Evolutionary conservation across 1,140 invertebrate species (phyloP), one percentile per base, ranked within the genome.

Genomic region (Rhagoletis zephyria): DNA sequence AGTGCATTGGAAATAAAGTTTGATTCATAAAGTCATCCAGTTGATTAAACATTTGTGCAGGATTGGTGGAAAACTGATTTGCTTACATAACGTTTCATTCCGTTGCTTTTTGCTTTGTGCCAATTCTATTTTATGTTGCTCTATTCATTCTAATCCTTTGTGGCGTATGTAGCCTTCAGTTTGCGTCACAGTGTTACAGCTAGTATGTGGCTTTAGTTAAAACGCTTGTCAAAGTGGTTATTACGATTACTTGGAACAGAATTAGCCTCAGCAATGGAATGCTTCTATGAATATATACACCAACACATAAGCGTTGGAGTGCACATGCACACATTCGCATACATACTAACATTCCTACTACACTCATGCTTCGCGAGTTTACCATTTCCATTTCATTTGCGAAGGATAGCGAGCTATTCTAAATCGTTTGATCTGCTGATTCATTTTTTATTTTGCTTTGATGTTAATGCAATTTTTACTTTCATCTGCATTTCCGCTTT

Each of bases 31-130:
- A 74, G 40, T 16, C 67, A 48, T 48, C 5, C 42, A 74, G 10
- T 74, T 74, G 67, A 74, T 74, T 74, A 74, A 74, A 42, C 67
- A 74, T n/a, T 14, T 48, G 42, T n/a, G 45, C 45, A 74, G 16
- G 67, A 63, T 63, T 63, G 14, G 40, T 48, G 42, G 40, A 14
- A 74, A 74, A 74, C 42, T 6, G 42, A 45, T 70, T 3, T 4
- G 3, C 3, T 70, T 42, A 30, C 2, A 56, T 2, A 10, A 0
- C 51, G 10, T 56, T 56, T 10, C 10, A 56, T 2, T 30, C 30
- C 30, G 30, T 30, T 30, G 51, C 51, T 56, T 56, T 56, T 1
- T 5, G 0, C 51, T 56, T 56, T 56, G 5, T 56, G 51, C 51
- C 51, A 56, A 5, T 56, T 56, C 51, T 10, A 5, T 5, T 56